A percentile compares a stretch with the other conserved stretches of the same genome.
phyloP scores from a whole-genome alignment of 2,113 vertebrate species.

The Copsychus sechellarum region DNA sequence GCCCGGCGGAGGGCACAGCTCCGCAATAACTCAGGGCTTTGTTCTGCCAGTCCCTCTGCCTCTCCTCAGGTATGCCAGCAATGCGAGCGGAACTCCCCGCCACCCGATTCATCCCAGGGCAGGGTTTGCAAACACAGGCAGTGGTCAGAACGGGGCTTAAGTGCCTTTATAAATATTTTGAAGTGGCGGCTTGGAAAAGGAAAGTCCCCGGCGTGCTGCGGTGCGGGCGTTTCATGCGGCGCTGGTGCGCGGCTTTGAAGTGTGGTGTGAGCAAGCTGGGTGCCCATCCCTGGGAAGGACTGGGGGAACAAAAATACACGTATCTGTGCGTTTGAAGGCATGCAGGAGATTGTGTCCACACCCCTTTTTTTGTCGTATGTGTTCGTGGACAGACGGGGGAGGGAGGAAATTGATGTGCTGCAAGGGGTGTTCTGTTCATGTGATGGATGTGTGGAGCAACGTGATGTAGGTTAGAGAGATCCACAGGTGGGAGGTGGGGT shows the following conservation, averaged over 20 bases:
- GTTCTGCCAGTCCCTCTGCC: constrained; percentile 12
- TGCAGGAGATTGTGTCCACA: rapidly evolving
- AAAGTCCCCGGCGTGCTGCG: not conserved
- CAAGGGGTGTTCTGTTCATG: not conserved
- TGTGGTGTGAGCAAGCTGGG: not conserved
- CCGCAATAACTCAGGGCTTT: constrained; percentile 20
- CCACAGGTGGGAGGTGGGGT: not conserved
- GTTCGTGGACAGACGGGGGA: rapidly evolving
- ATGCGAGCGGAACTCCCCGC: not conserved
- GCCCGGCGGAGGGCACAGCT: not conserved
- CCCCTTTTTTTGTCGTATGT: not conserved
- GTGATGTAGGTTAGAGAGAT: not conserved
- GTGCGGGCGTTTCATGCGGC: not conserved
- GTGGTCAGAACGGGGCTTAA: not conserved
- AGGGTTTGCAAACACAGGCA: constrained; percentile 38
- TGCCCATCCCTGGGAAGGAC: not conserved
- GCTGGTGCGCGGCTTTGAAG: not conserved
- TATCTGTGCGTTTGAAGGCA: not conserved
- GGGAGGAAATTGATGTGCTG: not conserved
- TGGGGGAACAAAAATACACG: not conserved
- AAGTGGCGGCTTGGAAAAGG: not conserved
- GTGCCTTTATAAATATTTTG: constrained; percentile 22
- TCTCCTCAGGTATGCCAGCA: constrained; percentile 41
- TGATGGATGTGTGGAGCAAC: rapidly evolving
- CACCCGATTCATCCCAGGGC: not conserved